Conservation (phyloP, 2,113 vertebrate species). For the Micronisus gabar region DNA sequence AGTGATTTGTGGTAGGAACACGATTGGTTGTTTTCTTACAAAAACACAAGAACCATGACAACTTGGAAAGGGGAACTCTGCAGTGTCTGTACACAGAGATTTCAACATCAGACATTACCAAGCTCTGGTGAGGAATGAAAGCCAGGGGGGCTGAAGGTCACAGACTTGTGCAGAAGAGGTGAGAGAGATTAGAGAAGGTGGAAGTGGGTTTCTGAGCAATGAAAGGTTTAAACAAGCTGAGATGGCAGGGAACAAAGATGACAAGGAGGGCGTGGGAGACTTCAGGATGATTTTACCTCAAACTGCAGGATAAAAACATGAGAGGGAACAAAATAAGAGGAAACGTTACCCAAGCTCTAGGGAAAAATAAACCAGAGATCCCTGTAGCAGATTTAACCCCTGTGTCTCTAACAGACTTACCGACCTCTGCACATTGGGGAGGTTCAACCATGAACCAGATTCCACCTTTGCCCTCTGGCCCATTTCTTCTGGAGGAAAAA, state of each 20-base stretch:
- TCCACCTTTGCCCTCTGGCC: background rate
- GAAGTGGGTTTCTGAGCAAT: background rate
- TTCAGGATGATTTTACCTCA: conserved; percentile 13
- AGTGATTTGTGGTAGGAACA: background rate
- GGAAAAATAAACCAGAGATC: background rate
- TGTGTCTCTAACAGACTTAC: background rate
- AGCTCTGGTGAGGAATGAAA: background rate
- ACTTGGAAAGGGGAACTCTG: conserved; percentile 36
- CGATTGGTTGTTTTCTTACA: background rate
- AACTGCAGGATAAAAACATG: background rate
- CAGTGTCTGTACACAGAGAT: background rate
- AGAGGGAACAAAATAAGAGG: background rate
- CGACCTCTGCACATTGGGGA: background rate
- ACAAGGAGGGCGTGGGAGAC: background rate
- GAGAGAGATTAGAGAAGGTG: background rate
- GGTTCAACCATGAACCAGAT: background rate
- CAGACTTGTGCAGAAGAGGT: background rate
- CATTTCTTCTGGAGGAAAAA: background rate
- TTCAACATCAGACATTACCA: conserved; percentile 33
- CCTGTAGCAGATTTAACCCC: background rate
- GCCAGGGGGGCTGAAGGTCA: background rate
- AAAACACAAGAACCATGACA: conserved; percentile 17
- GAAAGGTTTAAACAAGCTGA: background rate
- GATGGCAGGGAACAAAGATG: background rate
- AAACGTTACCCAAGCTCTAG: background rate